phyloP scores from a whole-genome alignment of 1,140 invertebrate genomes.

The Cydia strobilella region DNA sequence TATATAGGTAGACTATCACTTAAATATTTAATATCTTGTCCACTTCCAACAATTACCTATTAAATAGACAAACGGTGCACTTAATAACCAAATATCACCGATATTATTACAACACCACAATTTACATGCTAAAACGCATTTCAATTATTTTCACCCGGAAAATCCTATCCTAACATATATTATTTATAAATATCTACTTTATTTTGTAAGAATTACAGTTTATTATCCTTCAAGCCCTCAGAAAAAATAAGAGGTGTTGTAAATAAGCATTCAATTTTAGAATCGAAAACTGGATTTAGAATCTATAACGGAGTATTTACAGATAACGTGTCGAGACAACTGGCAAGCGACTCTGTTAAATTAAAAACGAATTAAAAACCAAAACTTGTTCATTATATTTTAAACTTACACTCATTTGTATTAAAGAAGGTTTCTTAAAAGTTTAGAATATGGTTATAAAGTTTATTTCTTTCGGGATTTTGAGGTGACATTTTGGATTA shows the following conservation, averaged over 20 bases:
- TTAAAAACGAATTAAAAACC: background rate
- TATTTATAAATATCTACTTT: background rate
- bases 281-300: constrained; percentile 27
- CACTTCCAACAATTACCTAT: constrained; percentile 19
- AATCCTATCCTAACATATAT: background rate
- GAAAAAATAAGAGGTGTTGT: background rate
- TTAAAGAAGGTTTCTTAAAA: background rate
- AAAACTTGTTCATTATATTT: background rate
- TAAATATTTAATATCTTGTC: background rate
- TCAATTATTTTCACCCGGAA: background rate
- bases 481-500: constrained; percentile 24
- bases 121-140: constrained; percentile 25
- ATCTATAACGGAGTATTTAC: constrained; percentile 27
- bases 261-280: background rate
- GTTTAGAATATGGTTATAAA: background rate
- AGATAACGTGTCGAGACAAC: constrained; percentile 3
- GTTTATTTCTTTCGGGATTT: background rate
- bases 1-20: constrained; percentile 27
- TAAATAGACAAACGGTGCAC: background rate
- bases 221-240: background rate
- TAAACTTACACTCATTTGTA: background rate
- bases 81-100: constrained; percentile 17
- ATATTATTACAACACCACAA: constrained; percentile 3
- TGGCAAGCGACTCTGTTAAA: background rate
- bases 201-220: background rate